Evolutionary conservation across 2,113 vertebrate species (phyloP).

Genomic region (Cynocephalus volans): DNA sequence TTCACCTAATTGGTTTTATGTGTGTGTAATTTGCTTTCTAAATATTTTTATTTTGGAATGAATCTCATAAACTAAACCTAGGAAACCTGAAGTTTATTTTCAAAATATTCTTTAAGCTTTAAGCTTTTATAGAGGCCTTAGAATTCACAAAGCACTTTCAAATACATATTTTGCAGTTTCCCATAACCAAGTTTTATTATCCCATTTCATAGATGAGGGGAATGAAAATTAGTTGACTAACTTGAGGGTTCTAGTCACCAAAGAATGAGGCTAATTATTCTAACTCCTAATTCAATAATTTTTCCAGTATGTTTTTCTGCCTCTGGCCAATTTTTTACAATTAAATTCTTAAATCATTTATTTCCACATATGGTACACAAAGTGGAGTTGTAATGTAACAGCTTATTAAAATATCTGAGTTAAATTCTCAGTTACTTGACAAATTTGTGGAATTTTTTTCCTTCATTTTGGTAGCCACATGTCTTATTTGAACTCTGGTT

Average conservation of each 20-base stretch:
- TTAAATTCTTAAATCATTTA: slow-evolving; percentile 10
- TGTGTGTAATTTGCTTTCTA: slow-evolving; percentile 51
- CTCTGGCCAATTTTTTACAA: not conserved
- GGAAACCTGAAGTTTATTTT: slow-evolving; percentile 21
- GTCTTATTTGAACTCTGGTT: not conserved
- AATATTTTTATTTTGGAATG: slow-evolving; percentile 60
- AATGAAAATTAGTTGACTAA: not conserved
- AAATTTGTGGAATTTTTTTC: not conserved
- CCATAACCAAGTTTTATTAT: slow-evolving; percentile 26
- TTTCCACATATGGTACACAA: not conserved
- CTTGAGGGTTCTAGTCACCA: not conserved
- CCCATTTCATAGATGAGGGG: not conserved
- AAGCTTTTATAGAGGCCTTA: not conserved
- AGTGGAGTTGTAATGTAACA: not conserved
- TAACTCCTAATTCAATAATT: not conserved
- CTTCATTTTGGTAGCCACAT: not conserved
- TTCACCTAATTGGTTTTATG: not conserved
- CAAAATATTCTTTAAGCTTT: not conserved
- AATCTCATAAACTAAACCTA: slow-evolving; percentile 27
- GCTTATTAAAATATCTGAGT: not conserved
- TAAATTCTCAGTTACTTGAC: not conserved
- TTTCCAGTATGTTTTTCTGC: slow-evolving; percentile 8
- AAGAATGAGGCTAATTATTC: not conserved
- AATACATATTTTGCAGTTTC: not conserved
- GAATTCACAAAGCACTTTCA: slow-evolving; percentile 13